These are phyloP conservation scores for Campoplex capitator DNA, from an alignment of 2,888 invertebrate genomes.

Conservation along the genomic window DNA sequence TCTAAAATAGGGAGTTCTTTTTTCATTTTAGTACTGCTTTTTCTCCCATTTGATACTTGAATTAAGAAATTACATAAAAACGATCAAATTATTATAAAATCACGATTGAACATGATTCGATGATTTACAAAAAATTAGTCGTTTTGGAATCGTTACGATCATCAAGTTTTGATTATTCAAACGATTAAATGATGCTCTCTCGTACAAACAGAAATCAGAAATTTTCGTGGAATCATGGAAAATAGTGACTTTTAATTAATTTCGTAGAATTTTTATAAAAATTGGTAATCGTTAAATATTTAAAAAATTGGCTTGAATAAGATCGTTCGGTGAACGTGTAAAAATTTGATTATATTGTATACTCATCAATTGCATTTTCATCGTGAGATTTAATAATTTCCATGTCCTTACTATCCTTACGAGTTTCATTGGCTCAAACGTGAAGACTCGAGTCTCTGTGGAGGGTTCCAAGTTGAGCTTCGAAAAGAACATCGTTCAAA, in stretches of 20 bases:
- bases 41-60: no score
- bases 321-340: neutral
- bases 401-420: neutral
- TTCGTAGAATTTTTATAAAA: no score
- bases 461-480: constrained; percentile 84
- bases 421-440: constrained; percentile 73
- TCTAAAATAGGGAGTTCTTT: neutral
- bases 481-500: constrained; percentile 84
- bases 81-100: no score
- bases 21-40: neutral
- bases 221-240: no score
- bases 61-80: no score
- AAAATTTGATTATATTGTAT: constrained; percentile 12
- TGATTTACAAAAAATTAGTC: no score
- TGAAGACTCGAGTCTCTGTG: constrained; percentile 83
- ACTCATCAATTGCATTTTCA: neutral
- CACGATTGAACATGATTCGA: no score
- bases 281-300: neutral
- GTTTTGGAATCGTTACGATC: no score
- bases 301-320: neutral
- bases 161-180: no score
- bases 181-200: no score
- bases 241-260: no score
- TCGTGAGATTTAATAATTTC: neutral
- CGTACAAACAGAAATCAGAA: no score